phyloP scores from a whole-genome alignment of 1,140 invertebrate species.

The Plodia interpunctella region DNA sequence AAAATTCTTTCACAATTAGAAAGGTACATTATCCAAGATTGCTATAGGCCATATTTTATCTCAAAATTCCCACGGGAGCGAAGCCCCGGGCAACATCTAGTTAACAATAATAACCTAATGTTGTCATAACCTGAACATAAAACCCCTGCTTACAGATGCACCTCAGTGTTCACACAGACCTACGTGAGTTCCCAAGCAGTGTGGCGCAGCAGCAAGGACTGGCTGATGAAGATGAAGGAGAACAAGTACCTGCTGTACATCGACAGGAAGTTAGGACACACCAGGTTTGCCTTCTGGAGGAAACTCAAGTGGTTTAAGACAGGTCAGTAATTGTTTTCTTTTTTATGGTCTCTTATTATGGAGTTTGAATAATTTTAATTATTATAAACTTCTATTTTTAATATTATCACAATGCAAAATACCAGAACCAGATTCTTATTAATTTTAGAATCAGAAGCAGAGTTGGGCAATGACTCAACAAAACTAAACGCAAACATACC shows the following conservation, averaged over 20 bases:
- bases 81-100: no score
- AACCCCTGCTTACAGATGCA: conserved; percentile 42
- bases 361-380: no score
- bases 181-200: conserved; percentile 67
- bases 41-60: no score
- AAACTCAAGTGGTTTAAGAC: conserved; percentile 78
- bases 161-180: conserved; percentile 68
- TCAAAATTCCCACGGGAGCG: no score
- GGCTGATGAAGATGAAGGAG: conserved; percentile 67
- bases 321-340: no score
- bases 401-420: no score
- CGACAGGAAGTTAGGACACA: conserved; percentile 79
- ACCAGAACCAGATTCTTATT: no score
- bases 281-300: conserved; percentile 79
- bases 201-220: conserved; percentile 67
- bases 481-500: conserved; percentile 88
- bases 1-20: no score
- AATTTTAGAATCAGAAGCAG: conserved; percentile 51
- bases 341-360: no score
- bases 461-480: conserved; percentile 64
- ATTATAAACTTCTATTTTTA: no score
- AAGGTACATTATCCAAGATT: no score
- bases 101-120: background rate
- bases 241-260: conserved; percentile 72
- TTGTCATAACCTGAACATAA: no score